A percentile compares a stretch with the other conserved stretches of the same genome.
Evolutionary conservation across 1,140 invertebrate species (phyloP).

Genomic region (Dolichoris vasculosae): DNA sequence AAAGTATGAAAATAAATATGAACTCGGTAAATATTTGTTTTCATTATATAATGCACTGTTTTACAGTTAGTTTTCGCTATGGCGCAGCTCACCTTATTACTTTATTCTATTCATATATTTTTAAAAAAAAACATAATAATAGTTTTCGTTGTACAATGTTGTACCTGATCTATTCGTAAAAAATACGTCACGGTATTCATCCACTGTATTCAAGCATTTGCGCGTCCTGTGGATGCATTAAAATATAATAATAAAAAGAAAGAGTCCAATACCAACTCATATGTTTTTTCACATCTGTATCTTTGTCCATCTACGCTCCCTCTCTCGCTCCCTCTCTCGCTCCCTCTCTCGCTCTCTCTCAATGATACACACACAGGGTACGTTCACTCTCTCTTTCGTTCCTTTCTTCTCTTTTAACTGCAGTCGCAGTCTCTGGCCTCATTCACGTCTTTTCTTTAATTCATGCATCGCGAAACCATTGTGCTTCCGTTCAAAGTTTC

Average conservation of each 20-base stretch:
- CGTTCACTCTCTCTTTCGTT: neutral
- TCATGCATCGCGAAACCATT: conserved; percentile 42
- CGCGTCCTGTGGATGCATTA: conserved; percentile 2
- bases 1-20: neutral
- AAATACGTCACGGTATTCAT: neutral
- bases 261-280: neutral
- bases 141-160: conserved; percentile 36
- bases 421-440: conserved; percentile 23
- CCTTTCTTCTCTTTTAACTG: neutral
- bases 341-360: neutral
- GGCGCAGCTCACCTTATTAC: conserved; percentile 21
- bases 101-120: neutral
- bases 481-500: conserved; percentile 22
- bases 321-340: neutral
- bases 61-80: conserved; percentile 20
- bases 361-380: neutral
- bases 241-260: conserved; percentile 29
- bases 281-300: neutral
- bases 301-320: neutral
- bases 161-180: conserved; percentile 3
- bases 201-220: neutral
- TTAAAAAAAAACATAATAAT: conserved; percentile 1
- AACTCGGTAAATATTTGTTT: neutral
- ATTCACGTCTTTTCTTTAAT: conserved; percentile 28
- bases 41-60: neutral